A percentile compares a stretch with the other conserved stretches of the same genome.
phyloP scores from a whole-genome alignment of 2,888 invertebrate species.

The Deroplatys truncata region DNA sequence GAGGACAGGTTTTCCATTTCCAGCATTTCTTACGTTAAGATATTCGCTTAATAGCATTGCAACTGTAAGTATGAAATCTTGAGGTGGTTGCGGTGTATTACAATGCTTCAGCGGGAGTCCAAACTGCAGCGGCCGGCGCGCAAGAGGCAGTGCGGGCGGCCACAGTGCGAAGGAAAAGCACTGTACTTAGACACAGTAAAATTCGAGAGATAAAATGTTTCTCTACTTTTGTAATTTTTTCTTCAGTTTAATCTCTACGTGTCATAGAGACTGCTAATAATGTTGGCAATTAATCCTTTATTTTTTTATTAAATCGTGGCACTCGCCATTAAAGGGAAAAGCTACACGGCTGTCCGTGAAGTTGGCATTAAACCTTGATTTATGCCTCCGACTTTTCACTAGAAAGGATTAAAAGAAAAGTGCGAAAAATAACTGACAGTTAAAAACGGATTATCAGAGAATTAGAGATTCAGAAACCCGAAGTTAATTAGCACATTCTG shows the following conservation, averaged over 20 bases:
- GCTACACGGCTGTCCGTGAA: background rate
- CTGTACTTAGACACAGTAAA: too few species aligned
- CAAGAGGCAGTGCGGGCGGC: too few species aligned
- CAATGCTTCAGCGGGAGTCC: too few species aligned
- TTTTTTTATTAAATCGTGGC: background rate
- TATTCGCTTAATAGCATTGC: too few species aligned
- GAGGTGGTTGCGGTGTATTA: too few species aligned
- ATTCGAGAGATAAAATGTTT: too few species aligned
- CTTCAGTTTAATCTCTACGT: background rate
- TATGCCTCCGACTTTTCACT: background rate
- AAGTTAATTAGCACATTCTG: background rate
- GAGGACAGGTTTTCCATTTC: too few species aligned
- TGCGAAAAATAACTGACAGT: background rate
- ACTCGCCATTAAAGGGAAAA: background rate
- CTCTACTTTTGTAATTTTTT: too few species aligned
- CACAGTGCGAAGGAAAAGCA: too few species aligned
- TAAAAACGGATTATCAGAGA: background rate
- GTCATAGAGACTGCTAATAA: background rate
- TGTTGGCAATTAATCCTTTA: background rate
- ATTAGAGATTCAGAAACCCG: background rate
- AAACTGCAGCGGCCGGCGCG: too few species aligned
- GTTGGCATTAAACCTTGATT: background rate
- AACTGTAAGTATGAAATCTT: too few species aligned
- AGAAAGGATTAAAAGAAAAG: background rate
- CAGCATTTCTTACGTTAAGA: too few species aligned